Base-by-base conservation (phyloP, 2,797 vertebrate genomes). In the Phalloptychus januarius region DNA sequence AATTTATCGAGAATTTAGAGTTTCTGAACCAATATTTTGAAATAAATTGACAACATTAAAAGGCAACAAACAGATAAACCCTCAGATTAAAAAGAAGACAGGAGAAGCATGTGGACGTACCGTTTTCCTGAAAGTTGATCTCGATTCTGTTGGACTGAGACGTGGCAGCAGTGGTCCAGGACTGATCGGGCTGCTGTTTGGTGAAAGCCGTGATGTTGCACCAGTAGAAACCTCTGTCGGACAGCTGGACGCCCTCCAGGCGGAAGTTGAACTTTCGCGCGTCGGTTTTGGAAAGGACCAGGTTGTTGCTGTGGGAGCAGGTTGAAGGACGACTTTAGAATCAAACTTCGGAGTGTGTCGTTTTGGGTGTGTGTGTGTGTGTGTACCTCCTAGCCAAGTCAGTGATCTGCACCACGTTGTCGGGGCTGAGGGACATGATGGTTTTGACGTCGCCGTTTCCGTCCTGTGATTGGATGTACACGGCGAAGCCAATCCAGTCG, bases 131-230 rank as follows among this genome's bases (percentile, higher is more conserved):
- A 86, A 98, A 99, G 92, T 96, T 91, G 45, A 99, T 96, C 87
- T 87, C 90, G 90, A 99, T 90, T 15, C 97, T 97, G 91, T 99
- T 99, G 58, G 97, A 99, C 44, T 96, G 94, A 0, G 95, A 92
- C 13, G 93, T 96, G 28, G 94, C 93, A 0, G 95, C 94, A 85
- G 93, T 96, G 7, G 91, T 96, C 98, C 98, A 99, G 0, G 89
- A 15, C 77, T 96, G 92, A 80, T 74, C 96, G 72, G 46, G 86
- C 42, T 92, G 85, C 76, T 93, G 96, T 82, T 45, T 97, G 0
- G 96, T 97, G 97, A 96, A 99, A 0, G 97, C 97, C 0, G 96
- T 96, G 82, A 99, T 93, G 72, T 97, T 80, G 31, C 98, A 99
- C 89, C 95, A 98, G 93, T 99, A 99, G 7, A 94, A 94, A 5